Percentiles rank a stretch among this genome's conserved stretches.
Evolutionary conservation across 1,140 invertebrate species (phyloP).

Genomic region (Calosoma granatense): DNA sequence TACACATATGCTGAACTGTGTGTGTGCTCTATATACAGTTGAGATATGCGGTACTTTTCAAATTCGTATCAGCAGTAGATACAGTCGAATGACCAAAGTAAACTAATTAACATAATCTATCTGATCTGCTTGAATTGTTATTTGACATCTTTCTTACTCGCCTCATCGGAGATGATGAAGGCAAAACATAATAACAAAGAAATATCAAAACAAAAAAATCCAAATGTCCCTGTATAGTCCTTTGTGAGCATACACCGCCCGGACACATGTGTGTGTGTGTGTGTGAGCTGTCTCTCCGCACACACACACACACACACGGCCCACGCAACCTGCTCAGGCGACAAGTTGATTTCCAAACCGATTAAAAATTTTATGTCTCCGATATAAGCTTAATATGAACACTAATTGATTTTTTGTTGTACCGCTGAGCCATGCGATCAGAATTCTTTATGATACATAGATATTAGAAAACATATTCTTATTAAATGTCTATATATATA

Average conservation of each 20-base stretch:
- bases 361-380: neutral
- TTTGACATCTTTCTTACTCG: slow-evolving; percentile 7
- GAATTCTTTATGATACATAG: no score
- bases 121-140: slow-evolving; percentile 5
- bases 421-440: no score
- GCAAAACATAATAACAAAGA: neutral
- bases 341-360: neutral
- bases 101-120: slow-evolving; percentile 7
- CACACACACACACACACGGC: no score
- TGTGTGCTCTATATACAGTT: no score
- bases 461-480: no score
- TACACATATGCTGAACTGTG: no score
- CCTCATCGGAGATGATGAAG: neutral
- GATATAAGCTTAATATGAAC: neutral
- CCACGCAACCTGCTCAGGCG: neutral
- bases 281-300: no score
- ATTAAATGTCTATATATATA: no score
- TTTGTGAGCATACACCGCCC: no score
- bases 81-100: neutral
- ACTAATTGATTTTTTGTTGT: neutral
- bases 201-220: neutral
- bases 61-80: neutral
- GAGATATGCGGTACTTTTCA: neutral
- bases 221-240: neutral
- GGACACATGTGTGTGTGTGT: no score